These are phyloP conservation scores for Taxidea taxus DNA, from an alignment of 2,113 vertebrate genomes.

Conservation along the genomic window DNA sequence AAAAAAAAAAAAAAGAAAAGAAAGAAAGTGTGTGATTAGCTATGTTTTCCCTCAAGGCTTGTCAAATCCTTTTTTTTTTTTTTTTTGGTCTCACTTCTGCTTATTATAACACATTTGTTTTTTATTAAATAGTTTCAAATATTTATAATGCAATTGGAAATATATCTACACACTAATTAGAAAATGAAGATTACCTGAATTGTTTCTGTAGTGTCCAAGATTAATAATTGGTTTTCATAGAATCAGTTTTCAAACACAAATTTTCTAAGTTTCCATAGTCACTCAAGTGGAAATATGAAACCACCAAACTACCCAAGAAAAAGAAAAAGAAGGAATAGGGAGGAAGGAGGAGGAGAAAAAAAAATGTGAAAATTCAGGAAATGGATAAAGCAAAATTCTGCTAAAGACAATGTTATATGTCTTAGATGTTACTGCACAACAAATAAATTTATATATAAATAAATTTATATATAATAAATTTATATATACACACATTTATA, in stretches of 20 bases:
- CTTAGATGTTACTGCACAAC: background rate
- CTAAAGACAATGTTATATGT: background rate
- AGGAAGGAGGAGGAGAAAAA: background rate
- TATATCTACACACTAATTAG: background rate
- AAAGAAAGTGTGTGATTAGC: background rate
- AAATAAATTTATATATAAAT: background rate
- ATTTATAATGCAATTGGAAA: background rate
- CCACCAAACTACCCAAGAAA: background rate
- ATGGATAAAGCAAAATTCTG: background rate
- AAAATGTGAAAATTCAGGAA: background rate
- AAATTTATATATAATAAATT: background rate
- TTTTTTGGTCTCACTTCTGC: background rate
- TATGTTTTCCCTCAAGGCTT: background rate
- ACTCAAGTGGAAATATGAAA: background rate
- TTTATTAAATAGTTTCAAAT: background rate
- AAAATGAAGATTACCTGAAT: background rate
- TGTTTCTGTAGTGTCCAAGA: background rate
- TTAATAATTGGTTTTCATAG: background rate
- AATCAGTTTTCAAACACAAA: background rate
- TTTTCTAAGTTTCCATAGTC: background rate
- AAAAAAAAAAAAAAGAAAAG: background rate
- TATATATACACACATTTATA: no score
- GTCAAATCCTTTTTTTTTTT: rapidly evolving
- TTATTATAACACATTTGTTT: background rate
- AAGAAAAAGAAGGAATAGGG: background rate